Percentiles rank a stretch among this genome's conserved stretches.
Evolutionary conservation across 2,113 vertebrate species (phyloP).

Genomic region (Esox niger): DNA sequence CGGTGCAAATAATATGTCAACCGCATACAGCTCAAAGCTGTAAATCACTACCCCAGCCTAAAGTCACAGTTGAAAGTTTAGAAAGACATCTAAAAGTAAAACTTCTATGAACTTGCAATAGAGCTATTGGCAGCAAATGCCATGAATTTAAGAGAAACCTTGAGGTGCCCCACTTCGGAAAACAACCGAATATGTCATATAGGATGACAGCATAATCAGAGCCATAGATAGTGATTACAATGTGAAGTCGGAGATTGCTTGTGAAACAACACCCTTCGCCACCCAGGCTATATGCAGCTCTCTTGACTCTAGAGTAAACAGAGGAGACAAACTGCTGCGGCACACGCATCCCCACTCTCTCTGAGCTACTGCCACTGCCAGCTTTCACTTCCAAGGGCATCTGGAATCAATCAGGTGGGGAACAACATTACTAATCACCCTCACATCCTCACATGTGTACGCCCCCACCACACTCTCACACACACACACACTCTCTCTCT

Average conservation of each 20-base stretch:
- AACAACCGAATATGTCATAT: too few species aligned
- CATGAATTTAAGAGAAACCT: background rate
- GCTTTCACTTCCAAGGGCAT: conserved; percentile 57
- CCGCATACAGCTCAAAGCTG: conserved; percentile 49
- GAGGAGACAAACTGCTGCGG: background rate
- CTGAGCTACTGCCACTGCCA: conserved; percentile 28
- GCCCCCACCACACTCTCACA: background rate
- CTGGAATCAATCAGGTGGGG: conserved; percentile 45
- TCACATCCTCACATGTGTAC: conserved; percentile 43
- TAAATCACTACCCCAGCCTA: conserved; percentile 27
- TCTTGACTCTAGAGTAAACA: too few species aligned
- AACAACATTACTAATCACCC: conserved; percentile 44
- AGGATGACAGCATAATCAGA: too few species aligned
- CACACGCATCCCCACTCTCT: background rate
- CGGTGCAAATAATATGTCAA: conserved; percentile 1
- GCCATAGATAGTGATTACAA: background rate
- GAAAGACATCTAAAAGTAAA: background rate
- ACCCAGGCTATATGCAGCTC: too few species aligned
- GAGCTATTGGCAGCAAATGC: too few species aligned
- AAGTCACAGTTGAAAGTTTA: conserved; percentile 20
- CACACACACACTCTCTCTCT: conserved; percentile 9
- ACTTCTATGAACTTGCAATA: background rate
- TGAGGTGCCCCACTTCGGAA: background rate
- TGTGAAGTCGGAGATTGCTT: background rate
- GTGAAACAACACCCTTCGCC: background rate